phyloP scores from a whole-genome alignment of 1,140 invertebrate genomes.

The Trinorchestia longiramus region DNA sequence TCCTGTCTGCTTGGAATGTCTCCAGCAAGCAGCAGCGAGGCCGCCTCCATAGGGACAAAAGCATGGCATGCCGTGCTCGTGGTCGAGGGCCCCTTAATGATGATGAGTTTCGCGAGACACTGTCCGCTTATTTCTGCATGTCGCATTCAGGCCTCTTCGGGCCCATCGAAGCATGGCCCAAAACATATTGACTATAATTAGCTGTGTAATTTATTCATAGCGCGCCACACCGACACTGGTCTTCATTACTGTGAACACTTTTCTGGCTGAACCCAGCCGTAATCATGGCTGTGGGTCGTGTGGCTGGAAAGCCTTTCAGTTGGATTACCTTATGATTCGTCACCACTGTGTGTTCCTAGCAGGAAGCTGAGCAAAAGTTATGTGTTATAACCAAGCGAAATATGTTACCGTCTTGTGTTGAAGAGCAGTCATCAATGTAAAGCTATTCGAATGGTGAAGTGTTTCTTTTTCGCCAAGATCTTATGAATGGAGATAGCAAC shows the following conservation, averaged over 20 bases:
- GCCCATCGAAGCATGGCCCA: constrained; percentile 44
- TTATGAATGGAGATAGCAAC: background rate
- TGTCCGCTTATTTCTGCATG: constrained; percentile 38
- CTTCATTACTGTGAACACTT: constrained; percentile 41
- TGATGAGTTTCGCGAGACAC: constrained; percentile 47
- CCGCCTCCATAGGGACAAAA: background rate
- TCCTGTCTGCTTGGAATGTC: background rate
- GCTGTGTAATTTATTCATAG: constrained; percentile 55
- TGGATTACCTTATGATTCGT: background rate
- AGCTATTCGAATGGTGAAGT: background rate
- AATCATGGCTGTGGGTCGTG: background rate
- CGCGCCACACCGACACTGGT: constrained; percentile 49
- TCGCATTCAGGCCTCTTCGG: constrained; percentile 47
- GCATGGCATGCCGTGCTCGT: background rate
- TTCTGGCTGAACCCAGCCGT: background rate
- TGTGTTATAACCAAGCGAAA: background rate
- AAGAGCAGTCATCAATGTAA: background rate
- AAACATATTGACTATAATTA: constrained; percentile 55
- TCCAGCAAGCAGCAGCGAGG: background rate
- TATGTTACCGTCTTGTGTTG: background rate
- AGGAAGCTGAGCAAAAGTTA: background rate
- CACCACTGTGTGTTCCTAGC: background rate
- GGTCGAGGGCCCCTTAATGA: constrained; percentile 19
- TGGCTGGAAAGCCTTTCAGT: background rate
- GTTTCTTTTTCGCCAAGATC: background rate